Base-by-base conservation (phyloP, 1,140 invertebrate species). In the Apocrypta bakeri region DNA sequence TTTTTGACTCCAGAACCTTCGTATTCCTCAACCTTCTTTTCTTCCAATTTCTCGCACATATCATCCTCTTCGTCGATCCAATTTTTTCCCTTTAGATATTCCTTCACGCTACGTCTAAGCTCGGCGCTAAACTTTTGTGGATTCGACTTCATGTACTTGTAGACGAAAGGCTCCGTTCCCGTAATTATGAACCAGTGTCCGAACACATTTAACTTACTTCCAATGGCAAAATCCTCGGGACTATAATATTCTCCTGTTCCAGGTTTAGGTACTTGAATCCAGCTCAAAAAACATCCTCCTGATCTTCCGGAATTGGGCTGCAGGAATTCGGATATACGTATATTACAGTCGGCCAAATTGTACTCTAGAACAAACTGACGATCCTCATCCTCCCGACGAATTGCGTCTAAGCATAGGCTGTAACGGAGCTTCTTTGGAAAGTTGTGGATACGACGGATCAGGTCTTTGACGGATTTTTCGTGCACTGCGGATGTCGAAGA, bases 271-370 rank as follows among this genome's bases (percentile, higher is more conserved):
- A 97, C 89, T 2, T 93, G 88, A 83, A 94, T 95, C 24, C 94
- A 86, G 73, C 93, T 93, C 11, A 98, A 91, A 88, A 97, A 95
- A 87, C 94, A 95, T 2, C 96, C 96, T 88, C 93, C 94, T 21
- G 86, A 87, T 79, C 95, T 93, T 4, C 96, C 96, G 7, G 95
- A 95, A 90, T 96, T 96, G 33, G 90, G 89, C 14, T 92, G 93
- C 1, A 92, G 91, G 25, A 94, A 88, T 89, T 96, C 95, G 24
- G 90, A 92, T 27, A 96, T 94, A 79, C 91, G 92, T 64, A 95
- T 93, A 3, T 92, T 93, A 7, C 94, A 94, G 81, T 96, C 93
- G 14, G 93, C 92, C 40, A 96, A 90, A 85, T 92, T 94, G 87
- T 95, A 96, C n/a, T 93, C 92, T 24, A 96, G 83, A 14, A 96